Base-by-base conservation (phyloP, 2,797 vertebrate species). In the Pipistrellus pygmaeus region DNA sequence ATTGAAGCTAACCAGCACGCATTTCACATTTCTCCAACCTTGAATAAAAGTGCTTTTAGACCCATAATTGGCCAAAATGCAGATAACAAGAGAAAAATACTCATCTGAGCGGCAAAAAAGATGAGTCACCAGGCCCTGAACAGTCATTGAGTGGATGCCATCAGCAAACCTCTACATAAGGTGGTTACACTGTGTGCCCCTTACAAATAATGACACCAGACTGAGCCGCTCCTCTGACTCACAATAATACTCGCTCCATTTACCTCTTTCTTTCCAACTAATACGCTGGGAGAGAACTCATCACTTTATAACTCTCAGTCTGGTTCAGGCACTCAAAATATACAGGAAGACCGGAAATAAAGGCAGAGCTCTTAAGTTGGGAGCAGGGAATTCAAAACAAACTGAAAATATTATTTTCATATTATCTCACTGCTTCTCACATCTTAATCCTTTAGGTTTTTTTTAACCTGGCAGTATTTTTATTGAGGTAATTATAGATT, bases 11-110 rank as follows among this genome's bases (percentile, higher is more conserved):
- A 88, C 9, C 53, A 91, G 25, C 21, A 41, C n/a, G 72, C 21
- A 72, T 82, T 95, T 69, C 53, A 46, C 2, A 62, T 55, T 90
- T 60, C 77, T 87, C 35, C 66, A 85, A 72, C 23, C n/a, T 83
- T 89, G 81, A 90, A 89, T 35, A 71, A 81, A 95, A 87, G 55
- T 62, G 57, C 35, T 83, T 81, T 78, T 46, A 75, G 90, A 60
- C 23, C 60, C 48, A 2, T 60, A 88, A 85, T 11, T 78, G 10
- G 44, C 55, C 77, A 87, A 93, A 94, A 89, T 64, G 9, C 21
- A 85, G 48, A 30, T 68, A 64, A 69, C 7, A 57, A 93, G 32
- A 73, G 10, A 7, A n/a, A 86, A 93, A 76, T 38, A 73, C 13
- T 93, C 55, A 87, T 27, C 18, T 80, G 66, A 88, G 25, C 12